Conservation (phyloP, 2,888 invertebrate genomes). For the Cantharis rustica region DNA sequence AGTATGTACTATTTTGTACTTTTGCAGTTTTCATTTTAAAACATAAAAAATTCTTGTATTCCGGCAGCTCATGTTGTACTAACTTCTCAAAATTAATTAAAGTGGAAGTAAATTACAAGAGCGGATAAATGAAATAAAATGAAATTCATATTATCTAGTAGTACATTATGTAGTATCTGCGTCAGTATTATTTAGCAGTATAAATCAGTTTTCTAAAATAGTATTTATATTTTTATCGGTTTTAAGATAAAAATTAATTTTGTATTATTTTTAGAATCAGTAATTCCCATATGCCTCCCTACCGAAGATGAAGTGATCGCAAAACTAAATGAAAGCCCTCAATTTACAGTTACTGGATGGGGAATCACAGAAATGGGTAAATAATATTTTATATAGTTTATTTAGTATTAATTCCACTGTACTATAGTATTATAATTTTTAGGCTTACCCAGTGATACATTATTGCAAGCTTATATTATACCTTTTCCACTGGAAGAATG, state of each 20-base stretch:
- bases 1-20: not conserved
- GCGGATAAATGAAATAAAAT: too few relatives aligned
- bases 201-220: too few relatives aligned
- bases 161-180: too few relatives aligned
- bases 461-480: not conserved
- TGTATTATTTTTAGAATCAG: slow-evolving; percentile 43
- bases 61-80: too few relatives aligned
- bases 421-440: not conserved
- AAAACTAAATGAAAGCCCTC: slow-evolving; percentile 51
- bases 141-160: too few relatives aligned
- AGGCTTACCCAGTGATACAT: not conserved
- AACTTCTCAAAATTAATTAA: too few relatives aligned
- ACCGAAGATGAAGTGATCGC: slow-evolving; percentile 40
- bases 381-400: slow-evolving; percentile 14
- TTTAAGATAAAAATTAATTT: too few relatives aligned
- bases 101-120: too few relatives aligned
- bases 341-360: slow-evolving; percentile 75
- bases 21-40: not conserved
- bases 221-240: too few relatives aligned
- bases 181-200: too few relatives aligned
- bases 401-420: not conserved
- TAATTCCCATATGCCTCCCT: slow-evolving; percentile 58
- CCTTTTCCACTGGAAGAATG: slow-evolving; percentile 49
- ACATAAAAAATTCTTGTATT: too few relatives aligned
- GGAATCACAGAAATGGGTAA: slow-evolving; percentile 63